Evolutionary conservation across 2,888 invertebrate species (phyloP), one percentile per base, ranked within the genome.

Genomic region (Heliconius sara): DNA sequence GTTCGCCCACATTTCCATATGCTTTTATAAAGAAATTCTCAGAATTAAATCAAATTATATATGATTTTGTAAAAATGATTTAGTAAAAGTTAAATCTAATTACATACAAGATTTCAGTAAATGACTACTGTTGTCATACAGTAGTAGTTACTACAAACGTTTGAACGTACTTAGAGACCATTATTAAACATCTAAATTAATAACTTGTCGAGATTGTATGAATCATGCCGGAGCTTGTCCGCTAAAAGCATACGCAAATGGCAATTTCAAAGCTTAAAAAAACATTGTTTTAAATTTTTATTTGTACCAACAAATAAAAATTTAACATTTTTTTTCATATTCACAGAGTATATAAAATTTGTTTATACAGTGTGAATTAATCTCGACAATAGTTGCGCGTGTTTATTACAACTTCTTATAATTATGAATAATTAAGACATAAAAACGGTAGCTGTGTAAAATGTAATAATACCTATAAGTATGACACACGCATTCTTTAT

Each of bases 141-240:
- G 22, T 30, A 30, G 30, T 30, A 30, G 30, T 30, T 30, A 34
- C 34, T 34, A 4, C 57, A n/a, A 57, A 57, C 57, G 22, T 22
- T 19, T 57, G 22, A 57, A 57, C 57, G 60, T 60, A 52, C 52
- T 52, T 9, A n/a, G 66, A 30, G 12, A 68, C n/a, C 12, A 39
- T 39, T 39, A 39, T 30, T 30, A n/a, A 66, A 30, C 30, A 30
- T 19, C 34, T 34, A 67, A 12, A n/a, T 68, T 67, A 39, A 68
- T 12, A 39, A 39, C n/a, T 22, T n/a, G 22, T 68, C n/a, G 22
- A 10, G 60, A n/a, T n/a, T 76, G 68, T 74, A 80, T 83, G 83
- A 82, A 70, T 83, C 82, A 82, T 79, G 60, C 77, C 68, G 77
- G 78, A 82, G 60, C 75, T 77, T 65, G 73, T 39, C 57, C 72